Evolutionary conservation across 1,140 invertebrate genomes (phyloP).

Genomic region (Physella acuta): DNA sequence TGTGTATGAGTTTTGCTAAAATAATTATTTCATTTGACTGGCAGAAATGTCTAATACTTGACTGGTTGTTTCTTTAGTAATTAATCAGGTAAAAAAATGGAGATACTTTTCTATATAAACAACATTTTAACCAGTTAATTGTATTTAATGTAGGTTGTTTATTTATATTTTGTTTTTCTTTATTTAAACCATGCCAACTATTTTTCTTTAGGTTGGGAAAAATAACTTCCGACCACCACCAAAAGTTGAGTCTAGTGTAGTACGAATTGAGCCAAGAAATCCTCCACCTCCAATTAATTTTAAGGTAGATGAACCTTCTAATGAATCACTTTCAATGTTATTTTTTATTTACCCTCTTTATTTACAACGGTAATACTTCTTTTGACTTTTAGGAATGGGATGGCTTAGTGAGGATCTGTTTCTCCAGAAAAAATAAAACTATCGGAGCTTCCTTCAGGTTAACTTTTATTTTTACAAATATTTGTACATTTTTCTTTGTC

Average conservation of each 20-base stretch:
- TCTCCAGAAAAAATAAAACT: slow-evolving; percentile 94
- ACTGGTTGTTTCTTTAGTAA: no score
- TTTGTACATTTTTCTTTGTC: background rate
- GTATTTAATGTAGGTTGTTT: no score
- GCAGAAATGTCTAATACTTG: no score
- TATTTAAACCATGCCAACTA: no score
- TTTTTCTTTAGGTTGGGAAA: slow-evolving; percentile 94
- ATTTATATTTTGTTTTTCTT: no score
- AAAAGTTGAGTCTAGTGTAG: slow-evolving; percentile 95
- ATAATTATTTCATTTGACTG: no score
- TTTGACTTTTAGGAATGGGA: slow-evolving; percentile 92
- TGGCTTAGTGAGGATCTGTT: slow-evolving; percentile 90
- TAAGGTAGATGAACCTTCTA: slow-evolving; percentile 60
- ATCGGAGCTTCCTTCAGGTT: slow-evolving; percentile 78
- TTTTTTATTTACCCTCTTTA: slow-evolving; percentile 2
- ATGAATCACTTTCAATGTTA: slow-evolving; percentile 1
- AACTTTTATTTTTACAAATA: slow-evolving; percentile 13
- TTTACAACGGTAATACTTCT: no score
- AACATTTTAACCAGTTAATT: no score
- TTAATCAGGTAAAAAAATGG: no score
- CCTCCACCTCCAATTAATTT: slow-evolving; percentile 96
- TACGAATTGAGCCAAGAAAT: slow-evolving; percentile 93
- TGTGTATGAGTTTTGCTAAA: no score
- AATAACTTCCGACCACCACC: slow-evolving; percentile 98
- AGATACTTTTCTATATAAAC: no score